phyloP scores from a whole-genome alignment of 2,888 invertebrate species.

The Pyralis farinalis region DNA sequence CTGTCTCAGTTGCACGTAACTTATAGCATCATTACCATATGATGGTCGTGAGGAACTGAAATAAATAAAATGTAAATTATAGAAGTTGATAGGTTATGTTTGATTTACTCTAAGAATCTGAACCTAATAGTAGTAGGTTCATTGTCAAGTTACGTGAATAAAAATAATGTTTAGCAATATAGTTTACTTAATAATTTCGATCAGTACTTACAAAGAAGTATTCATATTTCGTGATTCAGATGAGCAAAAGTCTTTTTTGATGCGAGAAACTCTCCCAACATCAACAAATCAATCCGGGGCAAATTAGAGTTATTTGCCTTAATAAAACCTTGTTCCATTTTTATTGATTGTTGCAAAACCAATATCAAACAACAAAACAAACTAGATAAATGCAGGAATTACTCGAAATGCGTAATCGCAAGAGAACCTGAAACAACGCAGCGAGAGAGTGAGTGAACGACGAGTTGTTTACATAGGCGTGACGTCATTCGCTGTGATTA shows the following conservation, averaged over 20 bases:
- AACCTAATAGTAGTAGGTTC: too few relatives aligned
- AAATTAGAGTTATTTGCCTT: constrained; percentile 9
- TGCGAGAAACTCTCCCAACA: constrained; percentile 10
- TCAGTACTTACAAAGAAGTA: constrained; percentile 10
- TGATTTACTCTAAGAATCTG: too few relatives aligned
- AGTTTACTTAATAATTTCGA: constrained; percentile 5
- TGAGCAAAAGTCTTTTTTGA: constrained; percentile 12
- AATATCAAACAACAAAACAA: too few relatives aligned
- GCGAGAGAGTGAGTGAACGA: neutral
- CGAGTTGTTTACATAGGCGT: neutral
- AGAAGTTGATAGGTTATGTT: constrained; percentile 5
- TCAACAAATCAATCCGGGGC: constrained; percentile 11
- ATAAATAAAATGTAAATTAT: constrained; percentile 9
- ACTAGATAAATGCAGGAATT: neutral
- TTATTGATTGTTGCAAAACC: neutral
- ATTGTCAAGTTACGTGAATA: too few relatives aligned
- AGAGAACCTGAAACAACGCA: neutral
- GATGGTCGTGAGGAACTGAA: constrained; percentile 7
- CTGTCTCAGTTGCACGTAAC: constrained; percentile 6
- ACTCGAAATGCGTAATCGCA: neutral
- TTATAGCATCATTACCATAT: constrained; percentile 9
- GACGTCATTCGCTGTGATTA: constrained; percentile 8
- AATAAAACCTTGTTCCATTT: neutral
- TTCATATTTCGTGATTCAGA: constrained; percentile 11
- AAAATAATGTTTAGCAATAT: constrained; percentile 5